Evolutionary conservation across 2,797 vertebrate genomes (phyloP), one percentile per base, ranked within the genome.

Genomic region (Manis pentadactyla): DNA sequence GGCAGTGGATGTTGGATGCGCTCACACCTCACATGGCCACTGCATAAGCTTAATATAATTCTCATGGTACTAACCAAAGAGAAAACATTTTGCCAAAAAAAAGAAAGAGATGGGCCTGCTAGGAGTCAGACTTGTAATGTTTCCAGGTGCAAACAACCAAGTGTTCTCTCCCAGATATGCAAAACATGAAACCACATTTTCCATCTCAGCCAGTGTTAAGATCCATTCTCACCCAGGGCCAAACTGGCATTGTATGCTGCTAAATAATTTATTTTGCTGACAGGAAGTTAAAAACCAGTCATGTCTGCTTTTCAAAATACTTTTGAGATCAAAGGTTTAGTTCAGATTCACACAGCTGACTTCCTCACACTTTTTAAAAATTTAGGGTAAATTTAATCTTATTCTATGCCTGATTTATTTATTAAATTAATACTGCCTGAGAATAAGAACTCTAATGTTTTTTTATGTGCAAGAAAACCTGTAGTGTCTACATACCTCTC

Each of bases 191-290:
- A 64, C 4, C 31, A 81, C 31, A 23, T 63, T 84, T 87, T 86
- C 59, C 42, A 59, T 49, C 73, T 81, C 23, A 93, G 68, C 11
- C 34, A 85, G 6, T 12, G 1, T 75, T 46, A 69, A 73, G 49
- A 77, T 66, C 29, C 34, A 66, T 86, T 90, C 87, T 88, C 39
- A 88, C 37, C 61, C 10, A 39, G 64, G 57, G 46, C n/a, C 73
- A 64, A 94, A 39, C 29, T 90, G 79, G 14, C 71, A 79, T 27
- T 92, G 46, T 59, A 34, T 53, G 9, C 55, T 82, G 31, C 19
- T 92, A 79, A 95, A 91, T 85, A 90, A 95, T 86, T 95, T 73
- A 92, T 88, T 94, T 92, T 94, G 31, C 59, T 94, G 64, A 95
- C 29, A 27, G 39, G 19, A 75, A 87, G 87, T 74, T 97, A 91